Evolutionary conservation across 2,113 vertebrate genomes (phyloP).

Genomic region (Tragelaphus imberbis): DNA sequence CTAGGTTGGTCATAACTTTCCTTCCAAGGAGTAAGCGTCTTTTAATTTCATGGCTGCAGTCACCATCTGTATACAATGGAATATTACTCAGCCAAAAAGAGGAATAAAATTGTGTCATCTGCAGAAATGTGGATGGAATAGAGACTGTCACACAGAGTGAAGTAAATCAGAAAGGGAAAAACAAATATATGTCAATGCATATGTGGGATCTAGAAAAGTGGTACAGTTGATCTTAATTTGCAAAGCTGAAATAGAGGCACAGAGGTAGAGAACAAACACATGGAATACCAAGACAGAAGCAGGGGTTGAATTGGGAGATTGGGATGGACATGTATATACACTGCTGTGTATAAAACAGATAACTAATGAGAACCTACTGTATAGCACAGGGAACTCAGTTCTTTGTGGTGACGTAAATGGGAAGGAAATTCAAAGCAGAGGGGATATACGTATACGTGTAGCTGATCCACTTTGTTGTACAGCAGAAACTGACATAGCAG

Average conservation of each 20-base stretch:
- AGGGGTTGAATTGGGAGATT: fast-evolving
- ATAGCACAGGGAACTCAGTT: not conserved
- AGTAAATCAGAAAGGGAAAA: not conserved
- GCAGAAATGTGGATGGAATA: not conserved
- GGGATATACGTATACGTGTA: not conserved
- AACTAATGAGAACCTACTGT: not conserved
- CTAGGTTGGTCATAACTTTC: too few species aligned
- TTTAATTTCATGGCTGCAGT: too few species aligned
- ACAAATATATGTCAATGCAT: not conserved
- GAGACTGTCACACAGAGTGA: not conserved
- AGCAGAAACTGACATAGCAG: not conserved
- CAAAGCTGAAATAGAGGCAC: not conserved
- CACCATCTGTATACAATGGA: not conserved
- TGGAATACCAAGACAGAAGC: not conserved
- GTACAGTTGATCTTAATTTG: not conserved
- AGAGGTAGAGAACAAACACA: not conserved
- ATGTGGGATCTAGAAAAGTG: not conserved
- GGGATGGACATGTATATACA: not conserved
- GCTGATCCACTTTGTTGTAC: not conserved
- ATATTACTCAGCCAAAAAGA: not conserved
- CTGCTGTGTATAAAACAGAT: not conserved
- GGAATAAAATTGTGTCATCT: not conserved
- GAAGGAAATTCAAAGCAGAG: not conserved
- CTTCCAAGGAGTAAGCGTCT: too few species aligned
- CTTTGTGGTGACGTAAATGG: not conserved